phyloP scores from a whole-genome alignment of 1,140 invertebrate genomes.

The Drosophila nannoptera region DNA sequence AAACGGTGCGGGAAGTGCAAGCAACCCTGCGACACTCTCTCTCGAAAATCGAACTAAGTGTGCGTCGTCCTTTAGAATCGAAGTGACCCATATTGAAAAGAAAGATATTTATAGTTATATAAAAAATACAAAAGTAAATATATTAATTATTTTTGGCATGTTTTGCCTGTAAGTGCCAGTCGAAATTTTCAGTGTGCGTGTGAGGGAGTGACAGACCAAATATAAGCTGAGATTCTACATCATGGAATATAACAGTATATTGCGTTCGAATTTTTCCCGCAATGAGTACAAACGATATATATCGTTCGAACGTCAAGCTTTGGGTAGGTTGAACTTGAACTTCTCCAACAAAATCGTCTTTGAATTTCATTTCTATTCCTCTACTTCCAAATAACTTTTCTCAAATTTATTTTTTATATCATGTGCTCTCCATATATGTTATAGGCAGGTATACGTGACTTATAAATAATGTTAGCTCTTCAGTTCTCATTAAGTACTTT shows the following conservation, averaged over 20 bases:
- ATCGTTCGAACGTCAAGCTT: slow-evolving; percentile 73
- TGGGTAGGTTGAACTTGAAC: slow-evolving; percentile 75
- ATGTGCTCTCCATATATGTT: background rate
- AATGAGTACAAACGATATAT: slow-evolving; percentile 73
- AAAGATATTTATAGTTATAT: no score
- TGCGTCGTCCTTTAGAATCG: slow-evolving; percentile 15
- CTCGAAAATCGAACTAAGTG: slow-evolving; percentile 26
- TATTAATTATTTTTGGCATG: slow-evolving; percentile 7
- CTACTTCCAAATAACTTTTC: background rate
- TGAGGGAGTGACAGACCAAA: slow-evolving; percentile 2
- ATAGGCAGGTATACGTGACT: slow-evolving; percentile 5
- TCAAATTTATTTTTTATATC: slow-evolving; percentile 3
- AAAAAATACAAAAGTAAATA: no score
- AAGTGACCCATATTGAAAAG: background rate
- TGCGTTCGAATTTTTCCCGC: slow-evolving; percentile 69
- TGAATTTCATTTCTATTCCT: background rate
- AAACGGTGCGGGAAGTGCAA: slow-evolving; percentile 49
- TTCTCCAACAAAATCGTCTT: background rate
- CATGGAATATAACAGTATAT: slow-evolving; percentile 59
- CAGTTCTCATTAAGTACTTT: slow-evolving; percentile 22
- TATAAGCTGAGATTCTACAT: slow-evolving; percentile 9
- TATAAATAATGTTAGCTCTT: background rate
- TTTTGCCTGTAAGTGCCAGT: slow-evolving; percentile 6
- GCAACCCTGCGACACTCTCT: slow-evolving; percentile 19
- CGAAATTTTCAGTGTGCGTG: slow-evolving; percentile 18